Conservation (phyloP, 1,140 invertebrate species). For the Sweltsa coloradensis region DNA sequence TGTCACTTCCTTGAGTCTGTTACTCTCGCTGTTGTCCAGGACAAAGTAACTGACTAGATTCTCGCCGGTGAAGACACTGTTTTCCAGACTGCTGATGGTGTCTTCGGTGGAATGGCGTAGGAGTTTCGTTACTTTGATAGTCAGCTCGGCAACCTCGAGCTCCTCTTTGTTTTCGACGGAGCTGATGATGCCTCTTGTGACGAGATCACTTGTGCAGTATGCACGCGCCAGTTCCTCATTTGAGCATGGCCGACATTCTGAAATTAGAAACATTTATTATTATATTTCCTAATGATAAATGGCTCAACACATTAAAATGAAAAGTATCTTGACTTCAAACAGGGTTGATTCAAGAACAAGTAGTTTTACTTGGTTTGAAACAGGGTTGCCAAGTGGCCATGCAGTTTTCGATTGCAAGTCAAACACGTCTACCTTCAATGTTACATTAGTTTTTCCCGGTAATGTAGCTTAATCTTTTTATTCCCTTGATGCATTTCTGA, state of each 20-base stretch:
- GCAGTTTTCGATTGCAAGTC: no score
- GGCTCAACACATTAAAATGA: no score
- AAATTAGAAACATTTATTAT: conserved; percentile 24
- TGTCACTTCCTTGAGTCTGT: not conserved
- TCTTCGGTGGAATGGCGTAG: conserved; percentile 34
- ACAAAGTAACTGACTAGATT: not conserved
- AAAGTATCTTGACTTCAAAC: no score
- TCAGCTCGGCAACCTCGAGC: conserved; percentile 49
- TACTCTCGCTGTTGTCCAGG: not conserved
- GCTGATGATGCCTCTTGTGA: conserved; percentile 52
- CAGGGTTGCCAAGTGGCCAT: no score
- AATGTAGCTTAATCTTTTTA: no score
- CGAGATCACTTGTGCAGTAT: conserved; percentile 68
- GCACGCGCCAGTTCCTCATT: conserved; percentile 58
- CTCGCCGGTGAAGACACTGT: not conserved
- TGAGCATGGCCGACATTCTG: conserved; percentile 64
- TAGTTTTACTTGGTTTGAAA: no score
- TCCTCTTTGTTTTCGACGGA: conserved; percentile 46
- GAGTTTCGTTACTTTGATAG: conserved; percentile 50
- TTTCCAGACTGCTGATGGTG: not conserved
- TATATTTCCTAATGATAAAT: no score
- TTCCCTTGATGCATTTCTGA: no score
- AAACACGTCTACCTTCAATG: no score
- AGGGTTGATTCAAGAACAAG: no score
- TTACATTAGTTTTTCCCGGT: no score